Percentiles rank a stretch among this genome's conserved stretches.
Conservation (phyloP, 2,113 vertebrate genomes). For the Columba janthina region DNA sequence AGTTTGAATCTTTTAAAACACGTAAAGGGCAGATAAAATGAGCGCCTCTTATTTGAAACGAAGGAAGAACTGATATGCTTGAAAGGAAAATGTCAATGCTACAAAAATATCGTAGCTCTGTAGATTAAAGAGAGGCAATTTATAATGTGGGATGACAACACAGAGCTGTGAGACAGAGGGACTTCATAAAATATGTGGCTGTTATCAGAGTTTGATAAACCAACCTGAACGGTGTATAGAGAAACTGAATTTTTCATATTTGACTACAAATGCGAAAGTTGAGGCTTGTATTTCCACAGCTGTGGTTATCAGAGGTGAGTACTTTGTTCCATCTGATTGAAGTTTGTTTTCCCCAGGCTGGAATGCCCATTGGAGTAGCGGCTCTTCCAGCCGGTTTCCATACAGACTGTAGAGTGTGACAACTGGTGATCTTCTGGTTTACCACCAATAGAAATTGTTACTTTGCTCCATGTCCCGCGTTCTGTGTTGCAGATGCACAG, state of each 20-base stretch:
- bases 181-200: background rate
- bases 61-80: constrained; percentile 4
- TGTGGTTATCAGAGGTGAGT: rapidly evolving
- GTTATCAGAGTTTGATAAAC: background rate
- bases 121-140: background rate
- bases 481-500: rapidly evolving
- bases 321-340: background rate
- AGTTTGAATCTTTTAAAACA: constrained; percentile 5
- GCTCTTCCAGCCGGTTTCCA: background rate
- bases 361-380: background rate
- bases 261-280: background rate
- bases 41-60: background rate
- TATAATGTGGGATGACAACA: background rate
- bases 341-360: background rate
- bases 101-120: background rate
- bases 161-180: background rate
- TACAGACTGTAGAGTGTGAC: background rate
- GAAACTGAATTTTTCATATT: background rate
- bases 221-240: background rate
- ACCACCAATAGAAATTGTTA: background rate
- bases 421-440: rapidly evolving
- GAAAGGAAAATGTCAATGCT: constrained; percentile 35
- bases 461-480: rapidly evolving
- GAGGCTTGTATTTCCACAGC: background rate
- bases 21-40: constrained; percentile 23